A percentile compares a stretch with the other conserved stretches of the same genome.
Conservation (phyloP, 2,888 invertebrate genomes). For the Quadroppia sp. region DNA sequence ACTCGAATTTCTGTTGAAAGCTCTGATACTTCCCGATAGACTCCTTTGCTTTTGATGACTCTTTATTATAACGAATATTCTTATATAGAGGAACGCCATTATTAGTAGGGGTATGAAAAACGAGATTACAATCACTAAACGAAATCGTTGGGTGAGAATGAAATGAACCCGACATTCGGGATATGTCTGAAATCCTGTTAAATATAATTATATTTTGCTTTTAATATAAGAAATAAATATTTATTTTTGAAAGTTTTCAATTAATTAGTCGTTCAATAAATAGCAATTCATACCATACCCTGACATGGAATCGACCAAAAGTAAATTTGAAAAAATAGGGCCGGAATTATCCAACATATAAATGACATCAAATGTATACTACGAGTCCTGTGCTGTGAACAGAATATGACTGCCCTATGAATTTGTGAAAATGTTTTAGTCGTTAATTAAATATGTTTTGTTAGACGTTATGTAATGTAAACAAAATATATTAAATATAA, state of each 20-base stretch:
- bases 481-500: too few species aligned
- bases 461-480: too few species aligned
- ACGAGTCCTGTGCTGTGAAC: constrained; percentile 42
- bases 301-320: constrained; percentile 57
- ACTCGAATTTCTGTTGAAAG: neutral
- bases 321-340: constrained; percentile 57
- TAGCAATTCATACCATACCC: constrained; percentile 50
- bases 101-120: constrained; percentile 60
- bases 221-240: neutral
- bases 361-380: constrained; percentile 43
- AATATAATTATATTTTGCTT: neutral
- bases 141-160: constrained; percentile 55
- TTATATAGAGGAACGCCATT: constrained; percentile 61
- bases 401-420: constrained; percentile 42
- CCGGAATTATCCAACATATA: constrained; percentile 58
- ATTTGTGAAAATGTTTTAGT: too few species aligned
- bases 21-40: constrained; percentile 18
- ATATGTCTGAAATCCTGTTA: neutral
- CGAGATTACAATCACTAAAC: constrained; percentile 57
- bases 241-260: neutral
- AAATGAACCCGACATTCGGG: constrained; percentile 50
- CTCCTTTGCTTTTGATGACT: constrained; percentile 37
- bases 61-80: constrained; percentile 60
- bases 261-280: neutral
- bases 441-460: too few species aligned